Percentiles rank a stretch among this genome's conserved stretches.
phyloP scores from a whole-genome alignment of 2,113 vertebrate genomes.

The Condylura cristata region DNA sequence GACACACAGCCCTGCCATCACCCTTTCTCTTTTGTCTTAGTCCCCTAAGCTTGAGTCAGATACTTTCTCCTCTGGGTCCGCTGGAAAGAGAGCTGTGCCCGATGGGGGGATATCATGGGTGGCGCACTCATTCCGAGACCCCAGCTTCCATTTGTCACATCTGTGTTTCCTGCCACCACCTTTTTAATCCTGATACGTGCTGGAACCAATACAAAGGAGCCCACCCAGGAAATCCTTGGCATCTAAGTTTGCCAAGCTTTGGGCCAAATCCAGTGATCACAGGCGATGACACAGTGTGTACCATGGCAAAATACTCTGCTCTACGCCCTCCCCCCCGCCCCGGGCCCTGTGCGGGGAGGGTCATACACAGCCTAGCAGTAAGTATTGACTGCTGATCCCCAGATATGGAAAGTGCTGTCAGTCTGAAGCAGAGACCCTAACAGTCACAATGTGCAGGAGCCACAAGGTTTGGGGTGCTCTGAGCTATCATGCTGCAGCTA shows the following conservation, averaged over 20 bases:
- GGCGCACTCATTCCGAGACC: neutral
- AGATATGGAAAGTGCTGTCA: fast-evolving
- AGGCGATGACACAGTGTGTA: neutral
- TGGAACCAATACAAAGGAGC: neutral
- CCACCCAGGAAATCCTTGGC: neutral
- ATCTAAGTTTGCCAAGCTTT: neutral
- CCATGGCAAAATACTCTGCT: neutral
- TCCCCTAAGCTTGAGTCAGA: neutral
- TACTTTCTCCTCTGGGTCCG: fast-evolving
- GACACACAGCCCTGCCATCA: fast-evolving
- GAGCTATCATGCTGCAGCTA: too few species aligned
- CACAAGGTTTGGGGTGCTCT: neutral
- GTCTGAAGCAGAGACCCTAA: neutral
- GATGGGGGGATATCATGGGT: neutral
- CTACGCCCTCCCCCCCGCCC: too few species aligned
- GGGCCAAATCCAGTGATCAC: neutral
- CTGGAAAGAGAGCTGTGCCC: neutral
- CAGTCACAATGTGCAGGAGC: neutral
- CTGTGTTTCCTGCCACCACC: neutral
- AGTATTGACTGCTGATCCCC: neutral
- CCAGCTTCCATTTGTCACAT: neutral
- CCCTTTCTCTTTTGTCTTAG: neutral
- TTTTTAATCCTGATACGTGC: neutral
- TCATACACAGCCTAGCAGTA: neutral
- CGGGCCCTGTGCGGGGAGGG: neutral